Evolutionary conservation across 2,888 invertebrate species (phyloP), one percentile per base, ranked within the genome.

Genomic region (Anoplius nigerrimus): DNA sequence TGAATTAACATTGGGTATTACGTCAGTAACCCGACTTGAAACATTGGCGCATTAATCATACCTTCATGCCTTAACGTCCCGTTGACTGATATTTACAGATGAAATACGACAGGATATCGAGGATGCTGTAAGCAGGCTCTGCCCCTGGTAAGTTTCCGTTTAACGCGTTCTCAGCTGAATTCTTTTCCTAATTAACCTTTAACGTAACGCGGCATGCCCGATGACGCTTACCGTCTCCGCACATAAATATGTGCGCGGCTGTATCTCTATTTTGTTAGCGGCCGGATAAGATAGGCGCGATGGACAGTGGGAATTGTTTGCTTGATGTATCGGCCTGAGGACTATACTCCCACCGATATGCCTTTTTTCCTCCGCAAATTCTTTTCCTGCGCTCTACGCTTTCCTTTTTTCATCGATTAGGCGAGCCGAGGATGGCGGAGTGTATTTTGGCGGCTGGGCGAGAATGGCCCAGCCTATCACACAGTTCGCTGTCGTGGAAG

Each of bases 61-160:
- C 34, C 6, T n/a, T n/a, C 6, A 6, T 34, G 1, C 8, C 24
- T 24, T 24, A 24, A 24, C 24, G 6, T 24, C 6, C 3, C 24
- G 45, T 45, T n/a, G 4, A 45, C 16, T 45, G 2, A 16, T 15
- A 48, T 60, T 91, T 91, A 53, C 89, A 97, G 97, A 98, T 91
- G 99, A 99, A 92, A 99, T 99, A 78, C 92, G 99, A 2, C 98
- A 99, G 90, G 99, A 99, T 84, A 96, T 99, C 69, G 99, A 99
- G 90, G 98, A 99, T 90, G 95, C 97, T 4, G 94, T 99, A 0
- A 96, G 96, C 86, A 93, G 99, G 81, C 91, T 99, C 87, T 94
- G 98, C 82, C 99, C 99, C 93, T 91, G 90, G 90, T 88, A 75
- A 53, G 69, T 64, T 55, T 60, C 53, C 51, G 58, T 48, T 42